phyloP scores from a whole-genome alignment of 2,888 invertebrate genomes.

The Criorhina ranunculi region DNA sequence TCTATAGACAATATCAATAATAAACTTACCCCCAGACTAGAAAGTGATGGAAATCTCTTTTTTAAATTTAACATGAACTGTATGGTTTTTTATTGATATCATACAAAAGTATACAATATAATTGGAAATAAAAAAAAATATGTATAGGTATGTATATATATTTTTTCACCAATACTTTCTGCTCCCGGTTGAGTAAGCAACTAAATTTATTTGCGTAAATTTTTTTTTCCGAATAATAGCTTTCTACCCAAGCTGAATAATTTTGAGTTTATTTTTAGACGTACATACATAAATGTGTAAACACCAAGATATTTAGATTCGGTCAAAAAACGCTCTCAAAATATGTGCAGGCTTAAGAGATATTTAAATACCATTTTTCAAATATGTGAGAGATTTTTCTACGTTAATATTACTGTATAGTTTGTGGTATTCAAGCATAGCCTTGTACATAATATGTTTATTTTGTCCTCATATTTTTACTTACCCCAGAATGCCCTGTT shows the following conservation, averaged over 20 bases:
- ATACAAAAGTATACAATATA: not conserved
- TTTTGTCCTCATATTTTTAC: conserved; percentile 8
- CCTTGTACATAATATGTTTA: not conserved
- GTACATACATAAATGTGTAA: not conserved
- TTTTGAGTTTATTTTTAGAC: conserved; percentile 42
- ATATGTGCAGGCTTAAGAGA: not conserved
- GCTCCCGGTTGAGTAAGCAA: conserved; percentile 32
- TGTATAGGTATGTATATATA: not conserved
- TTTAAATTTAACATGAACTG: conserved; percentile 83
- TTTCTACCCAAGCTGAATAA: not conserved
- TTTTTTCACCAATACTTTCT: conserved; percentile 18
- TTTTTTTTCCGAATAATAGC: conserved; percentile 10
- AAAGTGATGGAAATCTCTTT: conserved; percentile 85
- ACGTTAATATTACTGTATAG: not conserved
- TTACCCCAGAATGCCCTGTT: conserved; percentile 55
- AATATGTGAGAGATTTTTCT: not conserved
- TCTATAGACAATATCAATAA: not conserved
- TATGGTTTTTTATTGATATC: not conserved
- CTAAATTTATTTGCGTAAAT: conserved; percentile 52
- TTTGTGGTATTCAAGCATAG: not conserved
- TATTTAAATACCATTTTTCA: not conserved
- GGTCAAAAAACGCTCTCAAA: not conserved
- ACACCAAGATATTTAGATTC: not conserved
- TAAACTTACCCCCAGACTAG: conserved; percentile 85
- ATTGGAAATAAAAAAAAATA: not conserved